These are phyloP conservation scores for Stercorarius parasiticus DNA, from an alignment of 2,113 vertebrate species.

Conservation along the genomic window DNA sequence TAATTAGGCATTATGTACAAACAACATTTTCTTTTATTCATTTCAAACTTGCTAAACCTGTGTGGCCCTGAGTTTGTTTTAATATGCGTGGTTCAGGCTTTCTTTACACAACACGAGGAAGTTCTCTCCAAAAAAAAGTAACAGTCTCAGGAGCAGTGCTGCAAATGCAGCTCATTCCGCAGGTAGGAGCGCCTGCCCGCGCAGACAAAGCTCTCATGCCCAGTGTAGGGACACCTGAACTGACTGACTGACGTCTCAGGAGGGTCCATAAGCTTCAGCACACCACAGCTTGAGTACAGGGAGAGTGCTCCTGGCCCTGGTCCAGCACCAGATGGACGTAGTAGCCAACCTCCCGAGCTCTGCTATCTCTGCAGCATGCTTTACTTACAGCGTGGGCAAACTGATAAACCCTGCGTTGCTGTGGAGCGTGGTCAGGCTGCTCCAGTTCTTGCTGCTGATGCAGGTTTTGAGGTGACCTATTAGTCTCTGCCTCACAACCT, in stretches of 20 bases:
- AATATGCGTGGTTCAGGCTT: not conserved
- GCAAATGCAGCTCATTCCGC: not conserved
- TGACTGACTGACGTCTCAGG: not conserved
- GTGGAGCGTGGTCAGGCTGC: not conserved
- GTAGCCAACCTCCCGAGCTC: not conserved
- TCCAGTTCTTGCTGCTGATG: not conserved
- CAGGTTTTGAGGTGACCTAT: not conserved
- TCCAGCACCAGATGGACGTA: not conserved
- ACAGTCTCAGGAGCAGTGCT: not conserved
- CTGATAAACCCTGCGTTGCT: not conserved
- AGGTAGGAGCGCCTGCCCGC: fast-evolving
- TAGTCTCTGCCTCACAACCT: not conserved
- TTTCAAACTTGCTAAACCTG: not conserved
- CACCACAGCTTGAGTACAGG: not conserved
- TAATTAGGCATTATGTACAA: not conserved
- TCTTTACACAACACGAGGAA: fast-evolving
- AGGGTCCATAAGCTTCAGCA: not conserved
- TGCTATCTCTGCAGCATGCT: fast-evolving
- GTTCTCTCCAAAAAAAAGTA: not conserved
- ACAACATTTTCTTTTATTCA: not conserved
- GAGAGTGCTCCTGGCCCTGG: not conserved
- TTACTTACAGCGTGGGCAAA: not conserved
- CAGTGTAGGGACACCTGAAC: fast-evolving
- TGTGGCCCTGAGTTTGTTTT: not conserved
- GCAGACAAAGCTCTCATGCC: not conserved